Evolutionary conservation across 2,113 vertebrate species (phyloP).

Genomic region (Himantopus leucocephalus): DNA sequence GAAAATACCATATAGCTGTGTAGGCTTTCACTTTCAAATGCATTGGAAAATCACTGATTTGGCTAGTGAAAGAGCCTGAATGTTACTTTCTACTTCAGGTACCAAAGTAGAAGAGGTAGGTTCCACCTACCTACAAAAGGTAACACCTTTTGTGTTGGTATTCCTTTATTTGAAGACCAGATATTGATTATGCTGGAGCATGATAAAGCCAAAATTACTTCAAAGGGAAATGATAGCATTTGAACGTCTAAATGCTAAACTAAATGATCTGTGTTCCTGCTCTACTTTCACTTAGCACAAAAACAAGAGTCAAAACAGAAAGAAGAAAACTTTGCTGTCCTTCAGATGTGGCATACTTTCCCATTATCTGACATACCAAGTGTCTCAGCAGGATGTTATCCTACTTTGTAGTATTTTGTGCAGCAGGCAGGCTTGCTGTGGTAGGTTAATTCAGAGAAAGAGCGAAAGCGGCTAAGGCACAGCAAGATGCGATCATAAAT

Average conservation of each 20-base stretch:
- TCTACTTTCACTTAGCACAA: background rate
- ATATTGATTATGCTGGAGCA: background rate
- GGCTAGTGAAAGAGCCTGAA: background rate
- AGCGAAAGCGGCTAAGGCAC: background rate
- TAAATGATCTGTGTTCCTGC: background rate
- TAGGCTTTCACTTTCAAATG: background rate
- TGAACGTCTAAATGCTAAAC: background rate
- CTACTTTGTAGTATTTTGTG: slow-evolving; percentile 43
- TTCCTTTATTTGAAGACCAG: background rate
- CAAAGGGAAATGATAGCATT: background rate
- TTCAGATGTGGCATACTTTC: background rate
- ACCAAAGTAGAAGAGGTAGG: background rate
- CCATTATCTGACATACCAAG: background rate
- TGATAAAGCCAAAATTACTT: background rate
- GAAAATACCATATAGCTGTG: background rate
- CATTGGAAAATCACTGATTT: background rate
- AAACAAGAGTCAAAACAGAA: background rate
- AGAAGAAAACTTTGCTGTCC: background rate
- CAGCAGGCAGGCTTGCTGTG: slow-evolving; percentile 9
- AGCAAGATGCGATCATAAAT: slow-evolving; percentile 59
- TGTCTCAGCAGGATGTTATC: slow-evolving; percentile 46
- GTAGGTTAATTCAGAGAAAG: slow-evolving; percentile 38
- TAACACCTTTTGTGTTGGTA: background rate
- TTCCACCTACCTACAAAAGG: background rate
- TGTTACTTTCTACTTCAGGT: background rate